These are phyloP conservation scores for Pangasianodon hypophthalmus DNA, from an alignment of 2,113 vertebrate genomes.

Conservation along the genomic window DNA sequence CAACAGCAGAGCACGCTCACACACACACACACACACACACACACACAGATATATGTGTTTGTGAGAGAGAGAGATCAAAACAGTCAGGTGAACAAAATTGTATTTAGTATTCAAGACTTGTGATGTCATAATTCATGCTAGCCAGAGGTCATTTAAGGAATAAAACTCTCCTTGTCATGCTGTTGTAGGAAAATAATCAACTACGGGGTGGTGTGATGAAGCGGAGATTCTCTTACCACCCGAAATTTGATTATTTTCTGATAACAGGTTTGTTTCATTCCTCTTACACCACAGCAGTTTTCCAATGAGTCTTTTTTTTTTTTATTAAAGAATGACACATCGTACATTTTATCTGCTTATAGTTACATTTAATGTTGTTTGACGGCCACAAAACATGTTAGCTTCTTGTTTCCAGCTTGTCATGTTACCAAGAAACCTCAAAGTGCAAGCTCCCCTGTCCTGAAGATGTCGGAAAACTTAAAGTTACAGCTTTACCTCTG, in stretches of 20 bases:
- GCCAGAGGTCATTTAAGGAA: background rate
- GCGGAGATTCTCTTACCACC: background rate
- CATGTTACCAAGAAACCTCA: too few species aligned
- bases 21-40: background rate
- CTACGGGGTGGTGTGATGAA: background rate
- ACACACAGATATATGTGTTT: too few species aligned
- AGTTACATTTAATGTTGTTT: background rate
- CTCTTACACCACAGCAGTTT: too few species aligned
- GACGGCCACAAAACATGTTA: too few species aligned
- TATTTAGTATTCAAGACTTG: background rate
- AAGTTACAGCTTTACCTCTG: too few species aligned
- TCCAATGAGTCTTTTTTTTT: too few species aligned
- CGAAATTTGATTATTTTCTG: background rate
- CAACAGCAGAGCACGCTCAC: background rate
- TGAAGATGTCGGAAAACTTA: background rate
- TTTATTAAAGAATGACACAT: too few species aligned
- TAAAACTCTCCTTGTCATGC: background rate
- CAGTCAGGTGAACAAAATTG: background rate
- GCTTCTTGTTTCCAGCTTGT: too few species aligned
- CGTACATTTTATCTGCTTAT: background rate
- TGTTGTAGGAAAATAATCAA: background rate
- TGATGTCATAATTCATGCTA: background rate
- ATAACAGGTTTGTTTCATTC: too few species aligned
- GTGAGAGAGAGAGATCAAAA: too few species aligned
- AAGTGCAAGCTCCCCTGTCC: too few species aligned